phyloP scores from a whole-genome alignment of 2,888 invertebrate species.

The Sphecodes monilicornis region DNA sequence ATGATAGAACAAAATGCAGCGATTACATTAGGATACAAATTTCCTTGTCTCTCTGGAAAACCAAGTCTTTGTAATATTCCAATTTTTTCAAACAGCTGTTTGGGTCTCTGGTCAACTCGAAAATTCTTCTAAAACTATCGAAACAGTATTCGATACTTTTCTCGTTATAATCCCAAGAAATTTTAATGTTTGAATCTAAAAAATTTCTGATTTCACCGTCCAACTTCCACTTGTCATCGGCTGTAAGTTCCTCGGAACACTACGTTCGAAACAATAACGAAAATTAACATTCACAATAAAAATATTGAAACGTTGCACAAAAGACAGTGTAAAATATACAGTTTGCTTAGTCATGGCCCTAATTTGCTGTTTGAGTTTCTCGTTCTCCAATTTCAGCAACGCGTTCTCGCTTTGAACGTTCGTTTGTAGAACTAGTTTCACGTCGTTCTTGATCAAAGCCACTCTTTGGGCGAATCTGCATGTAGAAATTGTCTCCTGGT shows the following conservation, averaged over 20 bases:
- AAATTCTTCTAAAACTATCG: constrained; percentile 53
- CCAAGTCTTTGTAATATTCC: constrained; percentile 77
- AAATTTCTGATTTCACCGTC: constrained; percentile 36
- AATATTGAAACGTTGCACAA: not conserved
- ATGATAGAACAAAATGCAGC: not conserved
- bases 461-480: constrained; percentile 86
- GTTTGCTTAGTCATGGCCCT: constrained; percentile 63
- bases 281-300: not conserved
- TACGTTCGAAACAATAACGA: not conserved
- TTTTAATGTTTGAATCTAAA: constrained; percentile 10
- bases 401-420: constrained; percentile 84
- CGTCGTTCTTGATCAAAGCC: constrained; percentile 85
- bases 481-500: constrained; percentile 86
- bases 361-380: constrained; percentile 80
- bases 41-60: constrained; percentile 82
- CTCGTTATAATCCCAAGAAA: constrained; percentile 73
- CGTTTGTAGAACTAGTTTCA: constrained; percentile 83
- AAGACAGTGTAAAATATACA: constrained; percentile 12
- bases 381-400: constrained; percentile 83
- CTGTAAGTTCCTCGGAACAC: constrained; percentile 27
- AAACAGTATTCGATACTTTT: constrained; percentile 81
- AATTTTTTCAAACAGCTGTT: constrained; percentile 63
- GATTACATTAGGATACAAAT: constrained; percentile 81
- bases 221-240: constrained; percentile 30
- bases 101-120: constrained; percentile 22